Conservation (phyloP, 1,140 invertebrate species). For the Drosophila watanabei region DNA sequence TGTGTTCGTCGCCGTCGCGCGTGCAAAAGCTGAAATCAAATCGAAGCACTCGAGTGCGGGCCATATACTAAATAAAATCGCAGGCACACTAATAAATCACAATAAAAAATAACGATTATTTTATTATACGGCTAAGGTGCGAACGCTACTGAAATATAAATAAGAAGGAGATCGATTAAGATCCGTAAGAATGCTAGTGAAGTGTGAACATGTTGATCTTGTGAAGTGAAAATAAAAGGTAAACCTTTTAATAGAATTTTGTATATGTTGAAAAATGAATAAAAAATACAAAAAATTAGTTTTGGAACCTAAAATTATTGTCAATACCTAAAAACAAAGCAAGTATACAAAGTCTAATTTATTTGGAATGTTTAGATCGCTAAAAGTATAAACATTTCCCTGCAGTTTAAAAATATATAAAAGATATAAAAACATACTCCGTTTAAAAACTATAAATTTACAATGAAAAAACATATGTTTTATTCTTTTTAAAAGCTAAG, state of each 20-base stretch:
- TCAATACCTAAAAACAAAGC: background rate
- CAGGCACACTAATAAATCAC: constrained; percentile 24
- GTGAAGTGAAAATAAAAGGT: constrained; percentile 16
- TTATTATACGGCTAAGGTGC: constrained; percentile 3
- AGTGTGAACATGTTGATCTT: constrained; percentile 26
- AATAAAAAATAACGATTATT: constrained; percentile 18
- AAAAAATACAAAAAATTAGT: background rate
- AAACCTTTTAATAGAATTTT: constrained; percentile 1
- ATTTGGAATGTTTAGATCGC: background rate
- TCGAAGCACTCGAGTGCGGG: constrained; percentile 11
- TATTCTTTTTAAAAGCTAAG: background rate
- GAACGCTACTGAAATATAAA: constrained; percentile 3
- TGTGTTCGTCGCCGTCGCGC: constrained; percentile 76
- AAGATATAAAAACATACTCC: background rate
- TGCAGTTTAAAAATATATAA: background rate
- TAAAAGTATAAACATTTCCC: background rate
- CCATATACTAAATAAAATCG: constrained; percentile 28
- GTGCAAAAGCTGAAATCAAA: constrained; percentile 69
- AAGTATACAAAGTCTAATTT: background rate
- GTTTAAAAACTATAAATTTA: background rate
- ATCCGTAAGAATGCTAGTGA: background rate
- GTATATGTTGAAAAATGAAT: background rate
- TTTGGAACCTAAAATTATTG: background rate
- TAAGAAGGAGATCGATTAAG: background rate
- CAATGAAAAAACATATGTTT: background rate